Evolutionary conservation across 2,113 vertebrate genomes (phyloP).

Genomic region (Peromyscus leucopus): DNA sequence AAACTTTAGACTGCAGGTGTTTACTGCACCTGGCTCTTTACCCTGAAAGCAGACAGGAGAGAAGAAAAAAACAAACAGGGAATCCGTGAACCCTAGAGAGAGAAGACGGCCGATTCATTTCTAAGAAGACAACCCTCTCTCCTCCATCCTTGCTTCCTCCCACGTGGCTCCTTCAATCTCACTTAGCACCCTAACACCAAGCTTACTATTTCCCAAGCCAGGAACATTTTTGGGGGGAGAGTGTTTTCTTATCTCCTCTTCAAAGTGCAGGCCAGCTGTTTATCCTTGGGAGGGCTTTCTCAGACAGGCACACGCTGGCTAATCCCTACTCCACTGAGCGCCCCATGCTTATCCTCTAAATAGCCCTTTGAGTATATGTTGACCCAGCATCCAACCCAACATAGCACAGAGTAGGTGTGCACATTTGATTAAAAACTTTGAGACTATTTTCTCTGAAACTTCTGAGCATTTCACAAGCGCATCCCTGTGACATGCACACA

Average conservation of each 20-base stretch:
- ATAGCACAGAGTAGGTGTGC: neutral
- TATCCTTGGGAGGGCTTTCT: neutral
- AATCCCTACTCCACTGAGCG: neutral
- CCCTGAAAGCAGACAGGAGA: neutral
- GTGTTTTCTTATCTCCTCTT: neutral
- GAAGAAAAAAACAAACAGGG: neutral
- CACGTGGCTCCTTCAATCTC: neutral
- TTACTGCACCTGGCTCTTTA: neutral
- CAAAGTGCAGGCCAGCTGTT: neutral
- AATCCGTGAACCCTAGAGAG: neutral
- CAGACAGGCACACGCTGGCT: too few relatives aligned
- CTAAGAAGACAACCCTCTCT: neutral
- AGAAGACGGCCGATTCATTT: neutral
- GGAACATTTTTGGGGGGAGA: neutral
- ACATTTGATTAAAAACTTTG: neutral
- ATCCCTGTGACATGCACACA: neutral
- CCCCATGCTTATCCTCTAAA: neutral
- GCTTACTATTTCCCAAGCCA: neutral
- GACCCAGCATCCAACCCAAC: neutral
- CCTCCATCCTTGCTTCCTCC: neutral
- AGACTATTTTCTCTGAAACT: neutral
- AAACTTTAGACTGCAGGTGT: neutral
- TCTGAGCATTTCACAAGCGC: neutral
- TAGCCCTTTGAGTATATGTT: neutral
- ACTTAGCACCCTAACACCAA: neutral